Evolutionary conservation across 2,113 vertebrate genomes (phyloP).

Genomic region (Kobus ellipsiprymnus): DNA sequence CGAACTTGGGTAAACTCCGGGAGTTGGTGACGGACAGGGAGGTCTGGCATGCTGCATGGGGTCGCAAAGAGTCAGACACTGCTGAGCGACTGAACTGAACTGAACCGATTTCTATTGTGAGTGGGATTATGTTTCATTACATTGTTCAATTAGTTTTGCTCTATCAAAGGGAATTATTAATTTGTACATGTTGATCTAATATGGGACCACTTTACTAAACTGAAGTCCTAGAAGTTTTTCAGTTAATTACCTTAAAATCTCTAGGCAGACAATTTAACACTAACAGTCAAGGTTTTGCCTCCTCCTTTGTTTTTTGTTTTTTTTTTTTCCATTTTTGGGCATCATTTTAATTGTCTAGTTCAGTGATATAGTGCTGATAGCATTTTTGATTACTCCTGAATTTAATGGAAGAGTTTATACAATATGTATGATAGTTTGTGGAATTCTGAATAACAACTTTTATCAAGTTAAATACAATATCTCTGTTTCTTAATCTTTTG

Average conservation of each 20-base stretch:
- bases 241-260: background rate
- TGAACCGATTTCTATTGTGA: background rate
- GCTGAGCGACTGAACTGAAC: background rate
- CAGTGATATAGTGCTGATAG: background rate
- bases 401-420: background rate
- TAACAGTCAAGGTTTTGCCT: background rate
- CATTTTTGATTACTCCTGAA: background rate
- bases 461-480: background rate
- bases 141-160: background rate
- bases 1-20: accelerated
- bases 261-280: background rate
- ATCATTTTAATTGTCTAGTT: background rate
- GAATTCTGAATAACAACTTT: background rate
- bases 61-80: background rate
- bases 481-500: background rate
- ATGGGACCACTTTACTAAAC: background rate
- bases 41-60: background rate
- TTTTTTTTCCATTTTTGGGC: background rate
- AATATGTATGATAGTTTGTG: background rate
- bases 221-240: background rate
- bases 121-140: background rate
- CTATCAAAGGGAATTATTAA: background rate
- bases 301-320: background rate
- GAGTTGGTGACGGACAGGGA: background rate
- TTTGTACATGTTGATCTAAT: background rate